Conservation (phyloP, 2,888 invertebrate genomes). For the Andrena haemorrhoa region DNA sequence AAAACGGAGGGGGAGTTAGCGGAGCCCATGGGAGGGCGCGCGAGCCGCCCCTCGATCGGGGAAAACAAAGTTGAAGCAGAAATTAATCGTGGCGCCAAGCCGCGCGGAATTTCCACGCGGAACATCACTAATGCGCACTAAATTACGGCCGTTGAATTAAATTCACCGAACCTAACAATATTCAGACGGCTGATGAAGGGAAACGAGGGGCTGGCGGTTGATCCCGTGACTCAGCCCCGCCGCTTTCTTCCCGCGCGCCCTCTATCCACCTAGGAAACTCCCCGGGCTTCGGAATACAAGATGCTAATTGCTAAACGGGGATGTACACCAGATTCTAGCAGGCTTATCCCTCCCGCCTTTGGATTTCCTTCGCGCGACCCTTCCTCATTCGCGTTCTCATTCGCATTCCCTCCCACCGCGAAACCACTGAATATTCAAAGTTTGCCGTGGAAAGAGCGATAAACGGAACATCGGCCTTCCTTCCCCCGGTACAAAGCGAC, state of each 20-base stretch:
- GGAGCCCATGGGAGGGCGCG: background rate
- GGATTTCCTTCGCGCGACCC: constrained; percentile 52
- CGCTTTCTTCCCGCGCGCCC: constrained; percentile 62
- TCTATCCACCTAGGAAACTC: constrained; percentile 62
- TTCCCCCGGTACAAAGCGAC: constrained; percentile 38
- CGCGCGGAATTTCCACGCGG: constrained; percentile 33
- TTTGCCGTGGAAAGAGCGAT: constrained; percentile 66
- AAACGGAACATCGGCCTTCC: constrained; percentile 61
- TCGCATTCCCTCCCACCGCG: constrained; percentile 47
- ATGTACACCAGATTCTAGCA: constrained; percentile 74
- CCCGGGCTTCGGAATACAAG: constrained; percentile 74
- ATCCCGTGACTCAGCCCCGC: constrained; percentile 54
- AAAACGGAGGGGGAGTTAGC: background rate
- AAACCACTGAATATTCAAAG: constrained; percentile 77
- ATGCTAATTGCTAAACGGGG: constrained; percentile 77
- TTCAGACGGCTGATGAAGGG: constrained; percentile 33
- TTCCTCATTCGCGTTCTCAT: constrained; percentile 55
- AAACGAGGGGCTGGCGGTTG: constrained; percentile 8
- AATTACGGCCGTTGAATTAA: constrained; percentile 59
- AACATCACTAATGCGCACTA: constrained; percentile 51
- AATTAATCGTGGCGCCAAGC: constrained; percentile 33
- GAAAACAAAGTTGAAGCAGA: constrained; percentile 31
- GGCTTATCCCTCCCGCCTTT: constrained; percentile 69
- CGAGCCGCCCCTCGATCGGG: background rate
- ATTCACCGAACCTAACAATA: constrained; percentile 57